These are phyloP conservation scores for Phragmatobia fuliginosa DNA, from an alignment of 2,888 invertebrate species.

Conservation along the genomic window DNA sequence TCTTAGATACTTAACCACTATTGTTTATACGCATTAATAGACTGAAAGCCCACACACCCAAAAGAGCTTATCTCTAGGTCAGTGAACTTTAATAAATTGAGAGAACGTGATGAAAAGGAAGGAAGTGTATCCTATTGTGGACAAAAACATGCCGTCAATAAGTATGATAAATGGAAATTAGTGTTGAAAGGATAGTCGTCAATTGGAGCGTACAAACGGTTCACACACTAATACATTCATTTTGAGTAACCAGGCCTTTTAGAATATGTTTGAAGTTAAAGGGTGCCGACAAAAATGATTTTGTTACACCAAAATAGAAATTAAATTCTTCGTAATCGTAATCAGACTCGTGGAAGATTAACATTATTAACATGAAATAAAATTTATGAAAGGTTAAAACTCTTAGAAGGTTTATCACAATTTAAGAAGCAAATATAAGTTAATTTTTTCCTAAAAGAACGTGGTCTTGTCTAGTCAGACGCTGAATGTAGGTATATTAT, in stretches of 20 bases:
- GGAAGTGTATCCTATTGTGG: slow-evolving; percentile 42
- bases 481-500: too few species aligned
- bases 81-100: slow-evolving; percentile 29
- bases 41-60: slow-evolving; percentile 16
- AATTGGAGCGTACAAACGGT: slow-evolving; percentile 27
- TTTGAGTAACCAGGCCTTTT: neutral
- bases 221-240: neutral
- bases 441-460: too few species aligned
- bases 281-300: neutral
- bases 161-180: slow-evolving; percentile 46
- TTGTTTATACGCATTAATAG: slow-evolving; percentile 60
- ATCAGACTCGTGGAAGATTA: too few species aligned
- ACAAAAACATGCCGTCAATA: slow-evolving; percentile 44
- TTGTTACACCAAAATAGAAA: neutral
- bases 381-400: too few species aligned
- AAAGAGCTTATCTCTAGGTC: slow-evolving; percentile 31
- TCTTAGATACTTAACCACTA: slow-evolving; percentile 51
- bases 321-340: too few species aligned
- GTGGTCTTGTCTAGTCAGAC: too few species aligned
- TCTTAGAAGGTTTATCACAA: too few species aligned
- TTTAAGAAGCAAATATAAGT: too few species aligned
- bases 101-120: slow-evolving; percentile 32
- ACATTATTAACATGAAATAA: too few species aligned
- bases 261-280: neutral
- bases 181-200: slow-evolving; percentile 39